Evolutionary conservation across 2,888 invertebrate species (phyloP).

Genomic region (Eulithis prunata): DNA sequence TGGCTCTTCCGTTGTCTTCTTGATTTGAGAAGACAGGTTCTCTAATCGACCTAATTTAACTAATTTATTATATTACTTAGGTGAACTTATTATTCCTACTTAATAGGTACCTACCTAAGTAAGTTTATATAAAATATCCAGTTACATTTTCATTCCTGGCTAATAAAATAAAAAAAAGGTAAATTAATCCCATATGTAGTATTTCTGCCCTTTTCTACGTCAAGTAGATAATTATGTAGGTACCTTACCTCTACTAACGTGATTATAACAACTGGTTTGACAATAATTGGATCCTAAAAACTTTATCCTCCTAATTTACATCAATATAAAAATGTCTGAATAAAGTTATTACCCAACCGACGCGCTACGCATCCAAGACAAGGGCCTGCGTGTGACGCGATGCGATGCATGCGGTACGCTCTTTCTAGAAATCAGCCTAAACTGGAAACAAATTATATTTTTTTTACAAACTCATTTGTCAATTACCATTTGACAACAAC

Average conservation of each 20-base stretch:
- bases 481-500: no score
- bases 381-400: no score
- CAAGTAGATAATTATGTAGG: background rate
- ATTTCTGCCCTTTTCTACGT: background rate
- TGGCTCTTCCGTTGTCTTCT: constrained; percentile 8
- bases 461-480: no score
- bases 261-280: background rate
- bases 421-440: no score
- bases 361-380: background rate
- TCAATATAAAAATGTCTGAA: constrained; percentile 2
- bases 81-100: background rate
- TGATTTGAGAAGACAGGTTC: background rate
- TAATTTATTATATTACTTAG: background rate
- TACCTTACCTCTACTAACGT: background rate
- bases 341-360: background rate
- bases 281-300: background rate
- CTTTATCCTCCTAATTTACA: background rate
- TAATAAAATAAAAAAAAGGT: no score
- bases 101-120: no score
- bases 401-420: no score
- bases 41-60: constrained; percentile 8
- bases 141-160: no score
- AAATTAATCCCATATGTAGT: no score
- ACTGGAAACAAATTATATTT: no score
- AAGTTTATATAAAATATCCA: no score